Conservation (phyloP, 2,888 invertebrate genomes). For the Drosophila acutilabella region DNA sequence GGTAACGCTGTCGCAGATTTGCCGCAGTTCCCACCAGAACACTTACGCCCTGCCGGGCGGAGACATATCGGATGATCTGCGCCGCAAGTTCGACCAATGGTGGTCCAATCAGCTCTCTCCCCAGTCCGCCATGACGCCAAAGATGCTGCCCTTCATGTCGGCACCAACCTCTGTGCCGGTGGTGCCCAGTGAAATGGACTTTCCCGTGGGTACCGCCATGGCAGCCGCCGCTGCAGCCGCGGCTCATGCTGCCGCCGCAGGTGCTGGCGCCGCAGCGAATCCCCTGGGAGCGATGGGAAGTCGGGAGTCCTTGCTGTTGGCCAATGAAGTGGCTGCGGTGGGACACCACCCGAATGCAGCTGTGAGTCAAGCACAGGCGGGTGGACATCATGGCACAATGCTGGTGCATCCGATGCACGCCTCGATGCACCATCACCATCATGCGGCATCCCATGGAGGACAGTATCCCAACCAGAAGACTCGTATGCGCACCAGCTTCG, state of each 20-base stretch:
- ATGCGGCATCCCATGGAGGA: constrained; percentile 86
- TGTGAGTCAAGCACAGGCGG: constrained; percentile 54
- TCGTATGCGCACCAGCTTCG: constrained; percentile 98
- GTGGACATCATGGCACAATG: constrained; percentile 81
- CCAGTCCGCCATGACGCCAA: constrained; percentile 86
- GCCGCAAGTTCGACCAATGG: constrained; percentile 96
- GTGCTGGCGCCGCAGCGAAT: constrained; percentile 64
- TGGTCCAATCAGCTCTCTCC: constrained; percentile 91
- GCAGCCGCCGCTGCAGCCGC: constrained; percentile 86
- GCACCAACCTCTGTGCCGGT: constrained; percentile 78
- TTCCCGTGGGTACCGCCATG: constrained; percentile 83
- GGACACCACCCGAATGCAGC: constrained; percentile 70
- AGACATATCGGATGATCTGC: constrained; percentile 93
- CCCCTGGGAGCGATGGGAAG: constrained; percentile 70
- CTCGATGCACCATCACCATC: constrained; percentile 88
- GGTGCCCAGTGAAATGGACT: constrained; percentile 83
- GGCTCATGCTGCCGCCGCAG: constrained; percentile 81
- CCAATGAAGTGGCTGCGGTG: constrained; percentile 62
- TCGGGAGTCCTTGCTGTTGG: constrained; percentile 79
- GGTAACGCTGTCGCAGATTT: constrained; percentile 93
- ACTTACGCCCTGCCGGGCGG: constrained; percentile 88
- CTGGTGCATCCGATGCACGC: constrained; percentile 89
- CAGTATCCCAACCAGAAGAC: constrained; percentile 91
- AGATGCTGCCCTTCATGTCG: constrained; percentile 86
- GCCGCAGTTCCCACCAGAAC: constrained; percentile 90